Evolutionary conservation across 2,888 invertebrate genomes (phyloP).

Genomic region (Drosophila antonietae): DNA sequence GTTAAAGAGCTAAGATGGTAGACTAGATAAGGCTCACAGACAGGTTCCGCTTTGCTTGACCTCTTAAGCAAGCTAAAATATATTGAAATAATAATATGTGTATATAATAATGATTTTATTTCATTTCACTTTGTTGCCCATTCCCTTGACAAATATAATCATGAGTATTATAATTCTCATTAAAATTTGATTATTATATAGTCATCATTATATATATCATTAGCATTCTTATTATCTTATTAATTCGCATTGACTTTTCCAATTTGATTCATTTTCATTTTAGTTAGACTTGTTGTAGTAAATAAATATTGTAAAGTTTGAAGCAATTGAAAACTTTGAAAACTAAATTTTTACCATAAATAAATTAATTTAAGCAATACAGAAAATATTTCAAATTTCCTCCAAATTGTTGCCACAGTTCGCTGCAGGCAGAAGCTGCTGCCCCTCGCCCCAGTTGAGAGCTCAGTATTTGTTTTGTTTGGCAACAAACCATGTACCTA

Average conservation of each 20-base stretch:
- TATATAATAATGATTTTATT: too few species aligned
- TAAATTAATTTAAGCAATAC: neutral
- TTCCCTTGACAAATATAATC: too few species aligned
- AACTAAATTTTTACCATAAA: conserved; percentile 6
- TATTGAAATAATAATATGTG: too few species aligned
- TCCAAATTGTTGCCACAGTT: neutral
- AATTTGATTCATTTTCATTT: neutral
- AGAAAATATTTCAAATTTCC: conserved; percentile 4
- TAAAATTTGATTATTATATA: too few species aligned
- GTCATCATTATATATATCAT: neutral
- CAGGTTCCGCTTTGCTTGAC: conserved; percentile 10
- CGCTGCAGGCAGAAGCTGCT: neutral
- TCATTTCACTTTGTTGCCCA: too few species aligned
- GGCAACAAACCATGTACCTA: conserved; percentile 22
- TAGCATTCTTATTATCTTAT: neutral
- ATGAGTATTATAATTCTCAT: neutral
- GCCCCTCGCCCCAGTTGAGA: neutral
- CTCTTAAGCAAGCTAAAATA: neutral
- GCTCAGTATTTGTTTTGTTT: conserved; percentile 14
- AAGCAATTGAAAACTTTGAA: neutral
- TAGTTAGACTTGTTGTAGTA: neutral
- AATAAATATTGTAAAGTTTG: neutral
- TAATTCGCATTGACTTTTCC: too few species aligned
- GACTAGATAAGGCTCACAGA: neutral
- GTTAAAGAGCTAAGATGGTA: conserved; percentile 1